phyloP scores from a whole-genome alignment of 2,113 vertebrate species.

The Thunnus thynnus region DNA sequence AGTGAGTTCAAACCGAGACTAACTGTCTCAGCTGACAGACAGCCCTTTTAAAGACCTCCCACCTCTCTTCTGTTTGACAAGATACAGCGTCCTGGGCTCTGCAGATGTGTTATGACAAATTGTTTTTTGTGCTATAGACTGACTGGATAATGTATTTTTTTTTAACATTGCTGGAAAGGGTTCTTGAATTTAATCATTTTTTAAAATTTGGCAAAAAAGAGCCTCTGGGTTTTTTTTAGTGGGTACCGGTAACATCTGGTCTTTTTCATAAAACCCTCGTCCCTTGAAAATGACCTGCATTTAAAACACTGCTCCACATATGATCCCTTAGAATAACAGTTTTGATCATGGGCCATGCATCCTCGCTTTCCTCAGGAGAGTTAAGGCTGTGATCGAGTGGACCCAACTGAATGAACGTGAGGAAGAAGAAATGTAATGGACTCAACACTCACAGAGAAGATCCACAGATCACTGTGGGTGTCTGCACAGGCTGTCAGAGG shows the following conservation, averaged over 20 bases:
- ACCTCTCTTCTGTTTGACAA: constrained; percentile 63
- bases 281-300: constrained; percentile 14
- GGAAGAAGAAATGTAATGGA: constrained; percentile 25
- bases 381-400: constrained; percentile 4
- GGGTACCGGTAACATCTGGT: constrained; percentile 46
- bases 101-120: constrained; percentile 16
- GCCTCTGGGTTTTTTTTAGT: neutral
- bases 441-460: neutral
- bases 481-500: neutral
- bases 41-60: constrained; percentile 79
- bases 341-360: neutral
- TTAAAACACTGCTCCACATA: neutral
- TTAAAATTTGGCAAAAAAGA: neutral
- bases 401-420: neutral
- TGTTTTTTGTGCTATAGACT: neutral
- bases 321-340: constrained; percentile 1
- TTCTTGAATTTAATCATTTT: neutral
- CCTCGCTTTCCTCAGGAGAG: constrained; percentile 2
- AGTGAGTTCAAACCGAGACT: constrained; percentile 73
- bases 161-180: no score
- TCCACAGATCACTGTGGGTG: neutral
- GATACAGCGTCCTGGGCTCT: constrained; percentile 19
- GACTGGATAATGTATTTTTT: neutral
- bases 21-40: constrained; percentile 67
- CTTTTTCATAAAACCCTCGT: constrained; percentile 8